Percentiles rank a stretch among this genome's conserved stretches.
Evolutionary conservation across 2,113 vertebrate genomes (phyloP).

Genomic region (Nothobranchius kuhntae): DNA sequence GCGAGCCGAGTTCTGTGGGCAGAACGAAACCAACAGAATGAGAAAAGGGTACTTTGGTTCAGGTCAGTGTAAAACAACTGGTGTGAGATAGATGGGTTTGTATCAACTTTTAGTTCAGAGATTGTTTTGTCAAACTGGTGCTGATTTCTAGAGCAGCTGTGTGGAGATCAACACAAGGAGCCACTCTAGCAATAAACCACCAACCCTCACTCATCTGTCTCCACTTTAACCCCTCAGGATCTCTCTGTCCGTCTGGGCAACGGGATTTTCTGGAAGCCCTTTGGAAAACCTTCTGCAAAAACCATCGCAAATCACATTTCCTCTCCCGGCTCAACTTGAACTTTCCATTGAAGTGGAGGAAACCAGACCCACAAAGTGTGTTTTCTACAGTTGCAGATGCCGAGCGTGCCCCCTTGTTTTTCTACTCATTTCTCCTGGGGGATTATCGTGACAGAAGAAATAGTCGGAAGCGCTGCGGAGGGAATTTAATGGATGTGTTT

Average conservation of each 20-base stretch:
- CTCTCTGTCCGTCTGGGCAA: conserved; percentile 45
- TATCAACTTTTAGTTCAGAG: neutral
- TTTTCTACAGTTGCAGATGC: conserved; percentile 76
- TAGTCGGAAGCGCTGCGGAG: conserved; percentile 26
- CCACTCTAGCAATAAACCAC: conserved; percentile 33
- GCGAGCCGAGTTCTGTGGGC: conserved; percentile 88
- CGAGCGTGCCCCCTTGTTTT: conserved; percentile 37
- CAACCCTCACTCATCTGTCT: conserved; percentile 52
- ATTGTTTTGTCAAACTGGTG: conserved; percentile 15
- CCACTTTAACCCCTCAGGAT: conserved; percentile 55
- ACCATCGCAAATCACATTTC: conserved; percentile 69
- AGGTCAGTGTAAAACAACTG: conserved; percentile 1
- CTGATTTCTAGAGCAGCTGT: conserved; percentile 30
- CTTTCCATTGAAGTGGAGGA: conserved; percentile 74
- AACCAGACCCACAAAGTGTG: conserved; percentile 60
- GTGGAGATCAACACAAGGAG: conserved; percentile 21
- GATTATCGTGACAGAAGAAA: conserved; percentile 32
- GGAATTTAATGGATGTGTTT: conserved; percentile 46
- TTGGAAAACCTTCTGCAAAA: conserved; percentile 75
- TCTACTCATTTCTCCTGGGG: conserved; percentile 44
- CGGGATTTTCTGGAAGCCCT: conserved; percentile 47
- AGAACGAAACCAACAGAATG: neutral
- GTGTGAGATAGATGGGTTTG: neutral
- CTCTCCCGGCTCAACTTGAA: conserved; percentile 61
- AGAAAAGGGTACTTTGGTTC: neutral